Percentiles rank a stretch among this genome's conserved stretches.
Evolutionary conservation across 2,797 vertebrate species (phyloP).

Genomic region (Chrysocyon brachyurus): DNA sequence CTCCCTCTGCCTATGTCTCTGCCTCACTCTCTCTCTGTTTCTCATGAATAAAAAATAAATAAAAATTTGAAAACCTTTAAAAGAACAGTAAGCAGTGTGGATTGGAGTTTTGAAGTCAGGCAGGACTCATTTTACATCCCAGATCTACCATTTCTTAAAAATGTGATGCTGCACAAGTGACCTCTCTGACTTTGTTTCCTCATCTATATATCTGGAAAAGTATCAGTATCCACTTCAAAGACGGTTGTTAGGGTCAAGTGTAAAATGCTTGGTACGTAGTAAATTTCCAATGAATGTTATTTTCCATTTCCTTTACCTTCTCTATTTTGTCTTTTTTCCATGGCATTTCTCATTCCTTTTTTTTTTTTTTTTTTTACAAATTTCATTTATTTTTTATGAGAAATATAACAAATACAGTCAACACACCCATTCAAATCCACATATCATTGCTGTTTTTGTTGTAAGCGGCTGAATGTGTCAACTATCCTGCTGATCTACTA

Average conservation of each 20-base stretch:
- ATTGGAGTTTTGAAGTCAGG: neutral
- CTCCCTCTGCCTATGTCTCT: too few species aligned
- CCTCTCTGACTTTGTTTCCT: neutral
- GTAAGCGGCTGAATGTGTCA: conserved; percentile 46
- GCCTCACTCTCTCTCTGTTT: too few species aligned
- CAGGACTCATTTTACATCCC: neutral
- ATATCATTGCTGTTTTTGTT: neutral
- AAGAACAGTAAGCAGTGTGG: neutral
- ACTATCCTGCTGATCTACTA: conserved; percentile 14
- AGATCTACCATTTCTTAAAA: neutral
- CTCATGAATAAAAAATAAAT: too few species aligned
- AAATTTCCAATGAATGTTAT: neutral
- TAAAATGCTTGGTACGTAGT: neutral
- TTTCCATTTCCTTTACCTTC: neutral
- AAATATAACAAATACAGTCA: neutral
- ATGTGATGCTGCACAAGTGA: neutral
- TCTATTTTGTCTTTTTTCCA: neutral
- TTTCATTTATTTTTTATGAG: conserved; percentile 15
- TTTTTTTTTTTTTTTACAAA: neutral
- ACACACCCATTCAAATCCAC: neutral
- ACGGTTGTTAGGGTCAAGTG: neutral
- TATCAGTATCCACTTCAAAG: neutral
- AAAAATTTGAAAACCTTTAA: too few species aligned
- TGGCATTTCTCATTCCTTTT: neutral
- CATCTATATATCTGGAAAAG: neutral